Conservation (phyloP, 64 coral and sea anemone species). For the Platygyra sinensis region DNA sequence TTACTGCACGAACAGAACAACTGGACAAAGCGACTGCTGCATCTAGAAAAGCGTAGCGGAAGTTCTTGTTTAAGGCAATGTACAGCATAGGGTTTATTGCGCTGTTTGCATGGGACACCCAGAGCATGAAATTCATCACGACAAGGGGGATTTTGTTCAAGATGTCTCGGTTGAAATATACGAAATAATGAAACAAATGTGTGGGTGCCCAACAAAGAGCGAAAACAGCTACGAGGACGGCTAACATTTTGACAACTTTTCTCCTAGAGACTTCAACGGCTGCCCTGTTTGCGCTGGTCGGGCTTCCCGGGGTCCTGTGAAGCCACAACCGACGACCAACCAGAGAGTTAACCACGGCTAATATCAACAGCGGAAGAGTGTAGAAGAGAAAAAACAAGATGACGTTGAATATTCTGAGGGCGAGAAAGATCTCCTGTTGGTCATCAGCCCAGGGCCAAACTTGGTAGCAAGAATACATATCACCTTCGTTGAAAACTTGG, state of each 20-base stretch:
- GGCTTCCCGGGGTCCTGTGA: conserved; percentile 44
- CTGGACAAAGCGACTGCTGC: neutral
- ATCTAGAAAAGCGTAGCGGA: conserved; percentile 16
- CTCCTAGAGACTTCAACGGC: conserved; percentile 20
- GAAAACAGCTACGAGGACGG: conserved; percentile 45
- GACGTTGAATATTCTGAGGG: conserved; percentile 42
- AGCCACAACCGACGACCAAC: conserved; percentile 55
- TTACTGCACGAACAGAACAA: neutral
- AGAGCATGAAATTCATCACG: neutral
- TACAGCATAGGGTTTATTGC: conserved; percentile 26
- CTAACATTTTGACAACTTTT: conserved; percentile 67
- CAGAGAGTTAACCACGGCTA: conserved; percentile 32
- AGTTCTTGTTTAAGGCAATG: conserved; percentile 8
- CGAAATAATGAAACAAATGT: conserved; percentile 51
- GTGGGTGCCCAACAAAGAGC: conserved; percentile 65
- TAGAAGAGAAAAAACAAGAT: conserved; percentile 49
- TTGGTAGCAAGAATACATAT: neutral
- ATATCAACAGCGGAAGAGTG: conserved; percentile 35
- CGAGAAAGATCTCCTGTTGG: neutral
- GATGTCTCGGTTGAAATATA: neutral
- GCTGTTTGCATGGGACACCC: conserved; percentile 29
- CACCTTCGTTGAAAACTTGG: neutral
- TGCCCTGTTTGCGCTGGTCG: neutral
- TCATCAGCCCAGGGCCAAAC: conserved; percentile 35
- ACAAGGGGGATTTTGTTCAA: neutral